A percentile compares a stretch with the other conserved stretches of the same genome.
phyloP scores from a whole-genome alignment of 1,140 invertebrate genomes.

The Cyclargus thomasi region DNA sequence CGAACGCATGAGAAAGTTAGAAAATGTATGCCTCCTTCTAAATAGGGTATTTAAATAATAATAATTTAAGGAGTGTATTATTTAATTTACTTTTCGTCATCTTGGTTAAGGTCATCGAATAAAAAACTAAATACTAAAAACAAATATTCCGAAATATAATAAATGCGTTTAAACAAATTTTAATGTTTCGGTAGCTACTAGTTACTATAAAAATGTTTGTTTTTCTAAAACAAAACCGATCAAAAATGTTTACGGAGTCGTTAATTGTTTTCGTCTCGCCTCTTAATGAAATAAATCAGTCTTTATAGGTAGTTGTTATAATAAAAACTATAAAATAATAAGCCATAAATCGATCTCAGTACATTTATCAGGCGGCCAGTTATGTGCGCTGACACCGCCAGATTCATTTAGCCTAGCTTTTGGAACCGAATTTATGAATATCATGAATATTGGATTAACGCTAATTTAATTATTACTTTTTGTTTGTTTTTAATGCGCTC shows the following conservation, averaged over 20 bases:
- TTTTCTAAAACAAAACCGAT: not conserved
- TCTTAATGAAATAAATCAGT: conserved; percentile 31
- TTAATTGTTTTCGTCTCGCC: conserved; percentile 39
- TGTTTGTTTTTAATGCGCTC: not conserved
- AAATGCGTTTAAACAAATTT: too few species aligned
- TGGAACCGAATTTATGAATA: conserved; percentile 8
- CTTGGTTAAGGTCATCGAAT: too few species aligned
- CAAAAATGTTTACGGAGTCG: conserved; percentile 17
- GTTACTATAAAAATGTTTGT: not conserved
- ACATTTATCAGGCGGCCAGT: conserved; percentile 46
- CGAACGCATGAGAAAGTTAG: not conserved
- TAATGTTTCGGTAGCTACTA: not conserved
- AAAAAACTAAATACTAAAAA: too few species aligned
- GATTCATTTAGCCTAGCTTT: conserved; percentile 13
- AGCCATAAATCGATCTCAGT: conserved; percentile 48
- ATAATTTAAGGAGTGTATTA: too few species aligned
- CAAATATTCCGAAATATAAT: too few species aligned
- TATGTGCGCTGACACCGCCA: conserved; percentile 41
- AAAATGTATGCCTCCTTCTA: too few species aligned
- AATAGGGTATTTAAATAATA: too few species aligned
- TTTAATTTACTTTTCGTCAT: too few species aligned
- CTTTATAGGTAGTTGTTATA: conserved; percentile 30
- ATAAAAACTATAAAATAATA: conserved; percentile 58
- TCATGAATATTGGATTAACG: conserved; percentile 2
- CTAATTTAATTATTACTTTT: not conserved